Conservation (phyloP, 2,113 vertebrate genomes). For the Amblyornis subalaris region DNA sequence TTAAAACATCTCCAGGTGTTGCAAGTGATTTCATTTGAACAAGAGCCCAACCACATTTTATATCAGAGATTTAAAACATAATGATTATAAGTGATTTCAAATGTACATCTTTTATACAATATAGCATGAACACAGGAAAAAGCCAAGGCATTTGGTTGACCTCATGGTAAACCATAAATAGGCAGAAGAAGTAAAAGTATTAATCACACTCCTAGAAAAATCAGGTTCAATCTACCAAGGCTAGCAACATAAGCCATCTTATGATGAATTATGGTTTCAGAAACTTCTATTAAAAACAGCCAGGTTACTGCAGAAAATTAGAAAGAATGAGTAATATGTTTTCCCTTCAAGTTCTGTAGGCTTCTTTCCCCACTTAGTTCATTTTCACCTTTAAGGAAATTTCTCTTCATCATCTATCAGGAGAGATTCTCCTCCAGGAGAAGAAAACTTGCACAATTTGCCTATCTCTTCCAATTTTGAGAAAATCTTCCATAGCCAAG, state of each 20-base stretch:
- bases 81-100: not conserved
- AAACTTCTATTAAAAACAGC: constrained; percentile 4
- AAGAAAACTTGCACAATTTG: not conserved
- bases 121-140: not conserved
- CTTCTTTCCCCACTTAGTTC: not conserved
- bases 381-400: not conserved
- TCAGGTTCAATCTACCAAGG: not conserved
- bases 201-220: not conserved
- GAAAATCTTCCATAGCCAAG: not conserved
- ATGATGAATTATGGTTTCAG: constrained; percentile 20
- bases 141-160: not conserved
- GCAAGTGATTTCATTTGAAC: not conserved
- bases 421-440: not conserved
- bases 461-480: not conserved
- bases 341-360: not conserved
- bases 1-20: not conserved
- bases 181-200: not conserved
- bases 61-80: not conserved
- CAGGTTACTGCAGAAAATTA: constrained; percentile 26
- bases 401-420: not conserved
- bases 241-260: not conserved
- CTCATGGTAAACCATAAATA: not conserved
- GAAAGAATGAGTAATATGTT: constrained; percentile 1
- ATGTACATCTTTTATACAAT: not conserved
- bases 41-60: not conserved